These are phyloP conservation scores for Metridium senile DNA, from an alignment of 92 coral and sea anemone species.

Conservation along the genomic window DNA sequence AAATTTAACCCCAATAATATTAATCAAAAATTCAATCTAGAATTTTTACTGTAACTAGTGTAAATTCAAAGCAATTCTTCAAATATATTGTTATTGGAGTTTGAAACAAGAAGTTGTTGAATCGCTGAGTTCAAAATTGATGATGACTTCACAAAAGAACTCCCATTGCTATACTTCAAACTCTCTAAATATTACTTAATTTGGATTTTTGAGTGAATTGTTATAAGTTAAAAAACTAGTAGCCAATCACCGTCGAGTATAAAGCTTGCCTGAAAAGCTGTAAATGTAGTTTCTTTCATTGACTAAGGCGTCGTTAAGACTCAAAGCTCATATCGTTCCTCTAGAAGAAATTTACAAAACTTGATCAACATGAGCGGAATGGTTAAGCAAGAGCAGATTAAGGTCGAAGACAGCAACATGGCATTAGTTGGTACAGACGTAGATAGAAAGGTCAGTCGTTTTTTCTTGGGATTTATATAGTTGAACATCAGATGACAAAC, in stretches of 20 bases:
- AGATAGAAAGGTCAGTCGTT: constrained; percentile 68
- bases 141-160: neutral
- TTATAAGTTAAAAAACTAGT: neutral
- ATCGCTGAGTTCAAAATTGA: too few species aligned
- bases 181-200: neutral
- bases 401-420: neutral
- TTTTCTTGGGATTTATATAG: neutral
- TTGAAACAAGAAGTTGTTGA: too few species aligned
- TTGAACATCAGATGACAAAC: too few species aligned
- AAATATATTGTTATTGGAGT: too few species aligned
- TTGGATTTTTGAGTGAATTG: neutral
- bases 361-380: neutral
- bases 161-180: neutral
- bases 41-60: too few species aligned
- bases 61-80: too few species aligned
- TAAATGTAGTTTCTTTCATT: neutral
- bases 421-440: constrained; percentile 70
- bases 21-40: too few species aligned
- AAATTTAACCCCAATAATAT: too few species aligned
- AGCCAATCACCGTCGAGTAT: neutral
- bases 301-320: neutral
- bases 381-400: neutral
- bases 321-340: too few species aligned
- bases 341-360: too few species aligned
- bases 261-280: neutral